phyloP scores from a whole-genome alignment of 2,888 invertebrate genomes.

The Amblyjoppa proteus region DNA sequence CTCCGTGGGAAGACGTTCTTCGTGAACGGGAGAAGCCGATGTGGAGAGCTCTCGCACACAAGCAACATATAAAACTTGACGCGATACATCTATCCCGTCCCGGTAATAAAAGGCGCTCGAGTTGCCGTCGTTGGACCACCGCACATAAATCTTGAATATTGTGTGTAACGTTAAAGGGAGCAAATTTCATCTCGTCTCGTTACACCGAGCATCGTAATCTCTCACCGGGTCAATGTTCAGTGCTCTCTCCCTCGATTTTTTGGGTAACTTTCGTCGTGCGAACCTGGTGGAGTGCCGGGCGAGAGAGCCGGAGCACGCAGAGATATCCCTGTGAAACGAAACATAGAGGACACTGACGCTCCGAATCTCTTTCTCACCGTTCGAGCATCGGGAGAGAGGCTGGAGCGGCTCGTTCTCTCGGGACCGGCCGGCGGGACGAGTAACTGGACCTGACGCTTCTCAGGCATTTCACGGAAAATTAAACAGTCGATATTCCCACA shows the following conservation, averaged over 20 bases:
- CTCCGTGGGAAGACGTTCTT: constrained; percentile 69
- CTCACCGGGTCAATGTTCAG: constrained; percentile 32
- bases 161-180: constrained; percentile 55
- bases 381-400: constrained; percentile 5
- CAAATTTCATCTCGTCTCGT: constrained; percentile 59
- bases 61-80: constrained; percentile 31
- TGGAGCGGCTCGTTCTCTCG: neutral
- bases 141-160: constrained; percentile 59
- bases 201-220: constrained; percentile 33
- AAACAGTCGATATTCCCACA: constrained; percentile 67
- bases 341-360: constrained; percentile 1
- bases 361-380: constrained; percentile 11
- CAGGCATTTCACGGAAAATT: constrained; percentile 70
- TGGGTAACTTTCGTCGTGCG: constrained; percentile 37
- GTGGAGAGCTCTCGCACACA: constrained; percentile 47
- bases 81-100: constrained; percentile 49
- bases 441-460: constrained; percentile 69
- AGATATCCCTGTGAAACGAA: constrained; percentile 22
- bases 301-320: neutral
- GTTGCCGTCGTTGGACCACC: constrained; percentile 67
- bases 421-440: constrained; percentile 36
- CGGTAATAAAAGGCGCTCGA: constrained; percentile 63
- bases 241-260: constrained; percentile 21
- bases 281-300: neutral
- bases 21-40: constrained; percentile 52